A percentile compares a stretch with the other conserved stretches of the same genome.
Evolutionary conservation across 2,113 vertebrate genomes (phyloP).

Genomic region (Xyrauchen texanus): DNA sequence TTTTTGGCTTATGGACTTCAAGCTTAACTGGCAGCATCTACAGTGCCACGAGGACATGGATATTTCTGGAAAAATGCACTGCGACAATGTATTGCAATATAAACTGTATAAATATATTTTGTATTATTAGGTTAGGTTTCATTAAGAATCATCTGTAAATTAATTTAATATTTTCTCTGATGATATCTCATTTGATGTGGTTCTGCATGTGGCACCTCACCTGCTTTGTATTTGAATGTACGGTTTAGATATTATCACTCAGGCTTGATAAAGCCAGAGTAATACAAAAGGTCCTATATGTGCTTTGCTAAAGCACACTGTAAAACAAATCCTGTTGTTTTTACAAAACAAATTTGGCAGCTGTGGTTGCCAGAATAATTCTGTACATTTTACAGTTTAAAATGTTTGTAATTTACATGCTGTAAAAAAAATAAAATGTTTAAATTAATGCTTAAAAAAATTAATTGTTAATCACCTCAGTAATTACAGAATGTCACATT

Average conservation of each 20-base stretch:
- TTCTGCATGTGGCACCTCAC: not conserved
- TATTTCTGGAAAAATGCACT: not conserved
- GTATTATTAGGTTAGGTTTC: not conserved
- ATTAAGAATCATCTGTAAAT: not conserved
- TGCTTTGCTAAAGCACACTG: not conserved
- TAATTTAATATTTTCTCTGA: not conserved
- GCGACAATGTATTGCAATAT: not conserved
- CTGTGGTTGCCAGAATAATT: no score
- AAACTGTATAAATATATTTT: not conserved
- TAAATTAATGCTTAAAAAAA: no score
- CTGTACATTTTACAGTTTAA: no score
- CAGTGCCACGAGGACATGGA: not conserved
- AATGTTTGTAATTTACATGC: no score
- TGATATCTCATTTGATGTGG: not conserved
- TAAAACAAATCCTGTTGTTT: no score
- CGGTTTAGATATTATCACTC: conserved; percentile 25
- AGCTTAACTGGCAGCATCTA: conserved; percentile 5
- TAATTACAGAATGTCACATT: no score
- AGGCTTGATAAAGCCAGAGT: conserved; percentile 3
- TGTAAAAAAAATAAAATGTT: no score
- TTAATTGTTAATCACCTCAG: no score
- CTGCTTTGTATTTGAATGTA: not conserved
- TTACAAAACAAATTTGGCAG: no score
- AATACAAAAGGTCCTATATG: not conserved
- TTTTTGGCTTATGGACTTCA: conserved; percentile 25